Base-by-base conservation (phyloP, 2,113 vertebrate genomes). In the Zosterops pallidus region DNA sequence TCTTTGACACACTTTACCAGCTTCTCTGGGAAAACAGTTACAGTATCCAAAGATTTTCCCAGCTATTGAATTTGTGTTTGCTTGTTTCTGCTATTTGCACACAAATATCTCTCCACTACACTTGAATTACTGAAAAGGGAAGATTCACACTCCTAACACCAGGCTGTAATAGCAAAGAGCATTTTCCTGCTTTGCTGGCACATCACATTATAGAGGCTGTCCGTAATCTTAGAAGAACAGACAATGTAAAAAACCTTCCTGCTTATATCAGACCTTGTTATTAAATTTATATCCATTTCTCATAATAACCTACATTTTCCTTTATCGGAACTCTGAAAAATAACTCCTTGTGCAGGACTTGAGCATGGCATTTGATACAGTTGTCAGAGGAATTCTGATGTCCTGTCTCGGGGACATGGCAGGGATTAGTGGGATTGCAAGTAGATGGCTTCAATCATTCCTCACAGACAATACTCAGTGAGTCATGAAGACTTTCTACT, bases 271-370 rank as follows among this genome's bases (percentile, higher is more conserved):
- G 91, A 70, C 84, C 91, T 97, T 97, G 94, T 96, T 97, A 97
- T 97, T 95, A 96, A 95, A 96, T 96, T 95, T 95, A 95, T 95
- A 97, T 83, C 96, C 84, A 92, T 94, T 97, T 95, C 94, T 95
- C 91, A 95, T 97, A 97, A 95, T 95, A 97, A 95, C 91, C 59
- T 93, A 95, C 89, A 95, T 94, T 96, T 93, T 70, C 47, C 46
- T 87, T 95, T 97, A 95, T 96, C 91, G 0, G 50, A 95, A 91
- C 59, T 80, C 82, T 91, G 90, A 94, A 93, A 97, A 97, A 95
- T 97, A 96, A 94, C 87, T 95, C 82, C 78, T 85, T 1, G 0
- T 90, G 93, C 87, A 85, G 71, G 95, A 95, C 87, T 95, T 83
- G 55, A 95, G 87, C n/a, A 2, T 53, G 42, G 87, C 67, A 87